Evolutionary conservation across 2,797 vertebrate species (phyloP).

Genomic region (Trachops cirrhosus): DNA sequence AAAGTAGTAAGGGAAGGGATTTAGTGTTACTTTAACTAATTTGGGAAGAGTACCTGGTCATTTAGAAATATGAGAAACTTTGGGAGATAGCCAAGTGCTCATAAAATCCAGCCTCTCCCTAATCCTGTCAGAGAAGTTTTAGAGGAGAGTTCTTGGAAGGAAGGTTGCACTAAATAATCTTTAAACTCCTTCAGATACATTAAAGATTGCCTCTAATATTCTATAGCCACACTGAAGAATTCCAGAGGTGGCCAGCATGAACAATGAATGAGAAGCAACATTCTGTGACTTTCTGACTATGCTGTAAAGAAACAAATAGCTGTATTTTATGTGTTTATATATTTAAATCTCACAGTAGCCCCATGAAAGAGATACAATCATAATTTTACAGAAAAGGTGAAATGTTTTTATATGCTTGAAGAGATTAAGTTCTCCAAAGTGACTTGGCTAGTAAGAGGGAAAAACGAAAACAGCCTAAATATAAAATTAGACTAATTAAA

Average conservation of each 20-base stretch:
- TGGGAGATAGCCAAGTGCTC: constrained; percentile 55
- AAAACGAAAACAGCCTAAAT: not conserved
- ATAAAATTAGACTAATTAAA: not conserved
- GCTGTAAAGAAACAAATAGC: not conserved
- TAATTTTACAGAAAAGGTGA: not conserved
- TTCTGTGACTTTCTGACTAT: not conserved
- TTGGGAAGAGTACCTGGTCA: constrained; percentile 27
- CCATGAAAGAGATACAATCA: not conserved
- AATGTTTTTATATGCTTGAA: not conserved
- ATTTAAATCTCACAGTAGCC: not conserved
- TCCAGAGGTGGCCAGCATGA: not conserved
- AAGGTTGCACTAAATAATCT: constrained; percentile 50
- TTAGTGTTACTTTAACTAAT: constrained; percentile 53
- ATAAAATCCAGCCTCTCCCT: constrained; percentile 50
- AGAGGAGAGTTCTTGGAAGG: constrained; percentile 50
- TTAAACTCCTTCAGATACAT: constrained; percentile 36
- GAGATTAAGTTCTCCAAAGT: not conserved
- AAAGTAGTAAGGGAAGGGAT: constrained; percentile 8
- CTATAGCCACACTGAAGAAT: not conserved
- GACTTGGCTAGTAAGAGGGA: not conserved
- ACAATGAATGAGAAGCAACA: not conserved
- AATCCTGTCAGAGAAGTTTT: constrained; percentile 58
- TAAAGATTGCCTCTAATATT: not conserved
- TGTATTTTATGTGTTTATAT: not conserved
- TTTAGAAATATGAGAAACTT: constrained; percentile 55